phyloP scores from a whole-genome alignment of 2,888 invertebrate genomes.

The Kryphioiulus occultus region DNA sequence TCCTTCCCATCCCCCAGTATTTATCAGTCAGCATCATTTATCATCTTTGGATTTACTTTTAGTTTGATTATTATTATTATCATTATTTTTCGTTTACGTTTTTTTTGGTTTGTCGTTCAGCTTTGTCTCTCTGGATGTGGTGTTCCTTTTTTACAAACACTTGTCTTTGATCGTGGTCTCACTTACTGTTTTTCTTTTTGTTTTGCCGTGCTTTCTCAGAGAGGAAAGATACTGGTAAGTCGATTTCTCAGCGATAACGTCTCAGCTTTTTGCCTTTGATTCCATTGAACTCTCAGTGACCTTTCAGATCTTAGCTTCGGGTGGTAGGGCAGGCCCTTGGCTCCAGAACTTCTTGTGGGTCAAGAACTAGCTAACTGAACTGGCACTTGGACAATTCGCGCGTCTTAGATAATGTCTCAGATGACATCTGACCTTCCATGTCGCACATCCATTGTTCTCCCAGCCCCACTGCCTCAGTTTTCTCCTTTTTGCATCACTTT shows the following conservation, averaged over 20 bases:
- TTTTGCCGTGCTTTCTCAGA: constrained; percentile 50
- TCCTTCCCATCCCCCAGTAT: background rate
- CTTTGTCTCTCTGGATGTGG: constrained; percentile 41
- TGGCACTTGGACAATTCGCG: constrained; percentile 42
- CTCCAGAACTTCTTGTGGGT: background rate
- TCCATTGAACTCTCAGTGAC: background rate
- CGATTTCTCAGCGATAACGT: background rate
- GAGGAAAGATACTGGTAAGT: constrained; percentile 52
- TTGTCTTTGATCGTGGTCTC: constrained; percentile 44
- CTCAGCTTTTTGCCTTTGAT: background rate
- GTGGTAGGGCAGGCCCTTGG: background rate
- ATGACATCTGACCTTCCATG: background rate
- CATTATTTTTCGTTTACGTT: background rate
- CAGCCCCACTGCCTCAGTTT: background rate
- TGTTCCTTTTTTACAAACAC: constrained; percentile 41
- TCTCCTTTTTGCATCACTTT: background rate
- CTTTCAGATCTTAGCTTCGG: background rate
- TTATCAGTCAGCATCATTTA: constrained; percentile 39
- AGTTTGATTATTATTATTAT: background rate
- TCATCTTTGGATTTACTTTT: constrained; percentile 16
- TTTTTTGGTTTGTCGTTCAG: constrained; percentile 29
- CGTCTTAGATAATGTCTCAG: background rate
- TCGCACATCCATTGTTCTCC: constrained; percentile 1
- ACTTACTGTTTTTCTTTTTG: constrained; percentile 56
- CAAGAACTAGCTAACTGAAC: background rate